These are phyloP conservation scores for Pristionchus fissidentatus DNA, from an alignment of 2,888 invertebrate species.

Conservation along the genomic window DNA sequence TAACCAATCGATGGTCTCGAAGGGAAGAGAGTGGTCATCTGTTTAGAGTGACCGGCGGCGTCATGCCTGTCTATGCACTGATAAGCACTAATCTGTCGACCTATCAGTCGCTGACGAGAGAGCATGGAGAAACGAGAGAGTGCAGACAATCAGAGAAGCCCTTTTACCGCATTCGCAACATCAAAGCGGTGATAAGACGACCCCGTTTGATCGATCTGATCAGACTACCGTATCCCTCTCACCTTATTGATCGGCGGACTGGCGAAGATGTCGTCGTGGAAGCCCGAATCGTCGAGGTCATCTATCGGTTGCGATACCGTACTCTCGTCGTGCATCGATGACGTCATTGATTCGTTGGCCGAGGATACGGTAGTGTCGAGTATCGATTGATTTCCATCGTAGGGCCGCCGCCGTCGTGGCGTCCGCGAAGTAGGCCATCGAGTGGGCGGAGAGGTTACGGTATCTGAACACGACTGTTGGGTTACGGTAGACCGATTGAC, in stretches of 20 bases:
- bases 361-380: slow-evolving; percentile 39
- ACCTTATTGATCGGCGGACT: slow-evolving; percentile 41
- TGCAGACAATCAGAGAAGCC: slow-evolving; percentile 5
- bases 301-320: slow-evolving; percentile 30
- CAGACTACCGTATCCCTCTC: neutral
- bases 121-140: neutral
- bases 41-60: slow-evolving; percentile 13
- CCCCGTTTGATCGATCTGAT: neutral
- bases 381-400: slow-evolving; percentile 11
- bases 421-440: slow-evolving; percentile 42
- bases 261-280: slow-evolving; percentile 29
- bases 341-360: neutral
- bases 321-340: slow-evolving; percentile 20
- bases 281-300: slow-evolving; percentile 41
- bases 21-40: neutral
- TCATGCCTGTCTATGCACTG: neutral
- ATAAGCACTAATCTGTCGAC: neutral
- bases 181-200: slow-evolving; percentile 7
- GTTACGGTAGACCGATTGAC: neutral
- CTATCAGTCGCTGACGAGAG: slow-evolving; percentile 13
- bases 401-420: slow-evolving; percentile 27
- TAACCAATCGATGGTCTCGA: neutral
- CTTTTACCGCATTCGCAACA: slow-evolving; percentile 25
- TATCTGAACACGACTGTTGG: neutral
- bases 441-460: slow-evolving; percentile 43